Evolutionary conservation across 2,113 vertebrate species (phyloP).

Genomic region (Eubucco bourcierii): DNA sequence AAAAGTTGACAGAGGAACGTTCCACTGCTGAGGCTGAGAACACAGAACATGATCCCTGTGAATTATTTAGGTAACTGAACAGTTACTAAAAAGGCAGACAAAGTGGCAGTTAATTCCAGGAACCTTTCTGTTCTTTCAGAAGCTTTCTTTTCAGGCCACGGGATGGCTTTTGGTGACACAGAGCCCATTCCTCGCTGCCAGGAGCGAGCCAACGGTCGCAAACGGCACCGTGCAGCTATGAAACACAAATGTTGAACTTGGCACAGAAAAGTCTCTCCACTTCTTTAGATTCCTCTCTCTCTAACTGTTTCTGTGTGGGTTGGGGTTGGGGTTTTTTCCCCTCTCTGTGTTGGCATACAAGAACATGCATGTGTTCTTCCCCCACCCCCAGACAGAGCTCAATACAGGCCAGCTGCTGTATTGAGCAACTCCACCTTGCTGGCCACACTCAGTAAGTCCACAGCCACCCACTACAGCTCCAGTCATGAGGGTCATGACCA

Average conservation of each 20-base stretch:
- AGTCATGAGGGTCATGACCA: too few species aligned
- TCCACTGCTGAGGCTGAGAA: not conserved
- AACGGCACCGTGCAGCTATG: rapidly evolving
- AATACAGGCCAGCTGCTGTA: too few species aligned
- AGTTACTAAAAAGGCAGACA: not conserved
- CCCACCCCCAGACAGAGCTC: too few species aligned
- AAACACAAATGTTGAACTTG: not conserved
- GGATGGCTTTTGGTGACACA: not conserved
- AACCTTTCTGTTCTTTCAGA: not conserved
- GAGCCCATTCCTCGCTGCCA: not conserved
- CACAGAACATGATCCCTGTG: not conserved
- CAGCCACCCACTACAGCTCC: too few species aligned
- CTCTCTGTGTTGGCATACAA: not conserved
- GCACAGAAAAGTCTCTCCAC: not conserved
- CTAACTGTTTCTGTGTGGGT: not conserved
- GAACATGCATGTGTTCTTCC: rapidly evolving
- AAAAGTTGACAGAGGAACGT: not conserved
- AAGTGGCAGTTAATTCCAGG: not conserved
- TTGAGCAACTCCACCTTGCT: too few species aligned
- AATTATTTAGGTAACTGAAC: conserved; percentile 28
- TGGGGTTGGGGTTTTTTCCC: not conserved
- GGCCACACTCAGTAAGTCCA: too few species aligned
- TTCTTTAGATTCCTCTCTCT: not conserved
- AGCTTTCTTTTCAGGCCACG: not conserved
- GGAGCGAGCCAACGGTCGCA: not conserved